Conservation (phyloP, 1,140 invertebrate genomes). For the Neodiprion pinetum region DNA sequence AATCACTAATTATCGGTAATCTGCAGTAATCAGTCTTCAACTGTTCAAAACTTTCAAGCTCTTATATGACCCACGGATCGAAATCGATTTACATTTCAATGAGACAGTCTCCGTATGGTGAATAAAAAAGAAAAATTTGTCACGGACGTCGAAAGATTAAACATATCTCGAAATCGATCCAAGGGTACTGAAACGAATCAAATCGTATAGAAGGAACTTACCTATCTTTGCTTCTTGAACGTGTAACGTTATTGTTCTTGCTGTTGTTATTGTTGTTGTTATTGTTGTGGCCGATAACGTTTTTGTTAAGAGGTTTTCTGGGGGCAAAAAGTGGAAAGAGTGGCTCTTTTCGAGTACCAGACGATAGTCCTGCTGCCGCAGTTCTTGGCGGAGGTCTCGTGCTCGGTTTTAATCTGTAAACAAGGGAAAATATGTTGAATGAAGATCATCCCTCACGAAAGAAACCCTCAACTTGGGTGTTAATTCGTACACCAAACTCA, state of each 20-base stretch:
- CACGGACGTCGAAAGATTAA: too few relatives aligned
- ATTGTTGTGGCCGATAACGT: background rate
- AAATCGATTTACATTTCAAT: too few relatives aligned
- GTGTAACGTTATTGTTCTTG: background rate
- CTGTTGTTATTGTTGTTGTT: background rate
- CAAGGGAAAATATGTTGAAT: conserved; percentile 2
- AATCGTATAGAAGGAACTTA: background rate
- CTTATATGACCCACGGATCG: too few relatives aligned
- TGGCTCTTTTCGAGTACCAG: conserved; percentile 33
- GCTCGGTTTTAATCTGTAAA: conserved; percentile 31
- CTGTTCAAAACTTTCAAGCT: too few relatives aligned
- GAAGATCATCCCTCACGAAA: background rate
- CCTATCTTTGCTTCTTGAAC: background rate
- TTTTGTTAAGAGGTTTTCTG: conserved; percentile 20
- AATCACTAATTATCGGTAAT: too few relatives aligned
- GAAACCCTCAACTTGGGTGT: too few relatives aligned
- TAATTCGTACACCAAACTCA: too few relatives aligned
- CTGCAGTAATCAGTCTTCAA: too few relatives aligned
- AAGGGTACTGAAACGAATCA: background rate
- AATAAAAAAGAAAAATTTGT: too few relatives aligned
- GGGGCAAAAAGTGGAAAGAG: conserved; percentile 37
- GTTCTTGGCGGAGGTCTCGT: conserved; percentile 25
- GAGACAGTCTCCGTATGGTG: too few relatives aligned
- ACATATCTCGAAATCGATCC: too few relatives aligned
- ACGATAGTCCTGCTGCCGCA: background rate